These are phyloP conservation scores for Cotesia congregata DNA, from an alignment of 2,888 invertebrate species.

Conservation along the genomic window DNA sequence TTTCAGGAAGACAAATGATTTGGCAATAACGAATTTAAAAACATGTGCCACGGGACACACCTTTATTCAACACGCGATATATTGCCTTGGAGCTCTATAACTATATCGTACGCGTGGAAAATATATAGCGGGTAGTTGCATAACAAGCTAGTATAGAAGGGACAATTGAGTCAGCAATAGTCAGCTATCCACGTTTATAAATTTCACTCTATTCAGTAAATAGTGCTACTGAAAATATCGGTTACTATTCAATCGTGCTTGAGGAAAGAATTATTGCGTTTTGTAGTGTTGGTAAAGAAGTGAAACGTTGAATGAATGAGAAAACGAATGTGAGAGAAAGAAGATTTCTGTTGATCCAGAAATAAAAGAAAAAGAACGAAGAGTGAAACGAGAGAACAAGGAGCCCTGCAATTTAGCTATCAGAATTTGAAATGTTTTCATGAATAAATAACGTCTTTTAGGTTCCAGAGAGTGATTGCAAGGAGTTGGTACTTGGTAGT, in stretches of 20 bases:
- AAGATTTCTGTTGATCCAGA: not conserved
- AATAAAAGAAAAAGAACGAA: constrained; percentile 15
- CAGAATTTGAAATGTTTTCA: constrained; percentile 64
- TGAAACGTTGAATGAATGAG: not conserved
- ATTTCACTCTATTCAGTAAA: not conserved
- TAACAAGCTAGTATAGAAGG: not conserved
- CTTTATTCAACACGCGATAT: constrained; percentile 15
- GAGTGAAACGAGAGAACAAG: constrained; percentile 13
- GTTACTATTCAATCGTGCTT: not conserved
- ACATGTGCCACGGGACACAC: not conserved
- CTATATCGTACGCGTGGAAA: not conserved
- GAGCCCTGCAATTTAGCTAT: constrained; percentile 55
- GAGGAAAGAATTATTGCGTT: not conserved
- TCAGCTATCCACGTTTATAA: not conserved
- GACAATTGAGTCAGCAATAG: not conserved
- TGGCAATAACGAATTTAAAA: not conserved
- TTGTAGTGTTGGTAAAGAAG: not conserved
- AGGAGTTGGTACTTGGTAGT: constrained; percentile 20
- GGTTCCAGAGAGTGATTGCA: constrained; percentile 26
- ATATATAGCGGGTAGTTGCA: not conserved
- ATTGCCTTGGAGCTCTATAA: not conserved
- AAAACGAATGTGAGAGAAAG: constrained; percentile 18
- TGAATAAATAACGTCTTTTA: constrained; percentile 59
- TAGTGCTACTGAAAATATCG: not conserved
- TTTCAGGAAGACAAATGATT: constrained; percentile 6